Base-by-base conservation (phyloP, 2,113 vertebrate species). In the Thamnophis sirtalis region DNA sequence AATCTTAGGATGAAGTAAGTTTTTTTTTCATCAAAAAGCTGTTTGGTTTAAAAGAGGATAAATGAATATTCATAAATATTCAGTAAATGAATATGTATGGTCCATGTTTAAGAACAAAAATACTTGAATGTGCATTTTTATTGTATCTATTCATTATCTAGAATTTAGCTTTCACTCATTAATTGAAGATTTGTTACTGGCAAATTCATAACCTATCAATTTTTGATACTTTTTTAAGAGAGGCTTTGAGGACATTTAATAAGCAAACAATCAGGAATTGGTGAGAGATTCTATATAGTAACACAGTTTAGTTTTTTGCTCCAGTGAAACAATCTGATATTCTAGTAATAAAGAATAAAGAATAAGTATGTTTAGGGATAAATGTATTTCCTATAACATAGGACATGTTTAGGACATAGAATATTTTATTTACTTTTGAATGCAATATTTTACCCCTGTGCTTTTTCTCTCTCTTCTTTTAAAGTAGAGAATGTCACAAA, bases 91-190 rank as follows among this genome's bases (percentile, higher is more conserved):
- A 73, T 55, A 86, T 92, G 19, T 90, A 89, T 50, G 68, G 1
- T 7, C 8, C 26, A 53, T 91, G 53, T 94, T 94, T 93, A 90
- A 87, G 60, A 9, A 85, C 8, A 84, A 80, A 73, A 43, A 73
- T 87, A 53, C 43, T 84, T 87, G 38, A 15, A 84, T 43, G n/a
- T 84, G 22, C 28, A 3, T 87, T 60, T 93, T 89, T 17, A 49
- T 89, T 89, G 49, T 86, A 6, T 28, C 13, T 89, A 55, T 85
- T 48, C 43, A 54, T 91, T 28, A 86, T 6, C 49, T 21, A 49
- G 56, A 26, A 90, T 17, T 89, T 93, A 1, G 2, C 19, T 92
- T 43, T 86, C 48, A 11, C n/a, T n/a, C 55, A 24, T 54, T 22
- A 49, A 3, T 89, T 26, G 0, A 1, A 17, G 49, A 33, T 85